These are phyloP conservation scores for Crenichthys baileyi DNA, from an alignment of 2,797 vertebrate species.

Conservation along the genomic window DNA sequence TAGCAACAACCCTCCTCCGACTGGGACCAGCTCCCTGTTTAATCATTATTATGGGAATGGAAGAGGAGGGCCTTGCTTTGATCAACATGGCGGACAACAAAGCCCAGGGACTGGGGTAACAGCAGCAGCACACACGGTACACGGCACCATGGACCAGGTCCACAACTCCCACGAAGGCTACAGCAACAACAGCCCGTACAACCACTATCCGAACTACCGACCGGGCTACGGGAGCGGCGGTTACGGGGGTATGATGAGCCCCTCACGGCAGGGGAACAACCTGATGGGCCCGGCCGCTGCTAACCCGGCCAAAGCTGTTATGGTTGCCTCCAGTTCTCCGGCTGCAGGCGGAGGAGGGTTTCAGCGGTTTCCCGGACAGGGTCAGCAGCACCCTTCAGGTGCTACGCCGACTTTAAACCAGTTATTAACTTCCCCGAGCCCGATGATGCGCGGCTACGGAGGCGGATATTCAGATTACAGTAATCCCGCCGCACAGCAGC, in stretches of 20 bases:
- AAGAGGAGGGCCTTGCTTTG: conserved; percentile 92
- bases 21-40: conserved; percentile 84
- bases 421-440: conserved; percentile 90
- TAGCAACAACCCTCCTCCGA: conserved; percentile 79
- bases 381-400: conserved; percentile 86
- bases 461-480: conserved; percentile 87
- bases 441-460: conserved; percentile 90
- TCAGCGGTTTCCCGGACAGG: conserved; percentile 80
- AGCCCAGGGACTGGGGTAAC: conserved; percentile 90
- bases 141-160: conserved; percentile 86
- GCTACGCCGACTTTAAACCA: conserved; percentile 93
- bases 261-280: conserved; percentile 83
- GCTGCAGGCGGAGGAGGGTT: conserved; percentile 77
- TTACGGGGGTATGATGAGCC: conserved; percentile 87
- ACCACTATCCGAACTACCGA: conserved; percentile 89
- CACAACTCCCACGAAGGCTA: conserved; percentile 91
- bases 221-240: conserved; percentile 84
- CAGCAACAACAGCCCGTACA: conserved; percentile 86
- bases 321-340: conserved; percentile 79
- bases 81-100: conserved; percentile 99
- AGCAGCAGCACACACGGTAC: conserved; percentile 80
- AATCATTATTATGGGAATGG: conserved; percentile 90
- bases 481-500: conserved; percentile 74
- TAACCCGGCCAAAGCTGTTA: conserved; percentile 82
- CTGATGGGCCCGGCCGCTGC: conserved; percentile 76